Evolutionary conservation across 2,797 vertebrate species (phyloP).

Genomic region (Notolabrus celidotus): DNA sequence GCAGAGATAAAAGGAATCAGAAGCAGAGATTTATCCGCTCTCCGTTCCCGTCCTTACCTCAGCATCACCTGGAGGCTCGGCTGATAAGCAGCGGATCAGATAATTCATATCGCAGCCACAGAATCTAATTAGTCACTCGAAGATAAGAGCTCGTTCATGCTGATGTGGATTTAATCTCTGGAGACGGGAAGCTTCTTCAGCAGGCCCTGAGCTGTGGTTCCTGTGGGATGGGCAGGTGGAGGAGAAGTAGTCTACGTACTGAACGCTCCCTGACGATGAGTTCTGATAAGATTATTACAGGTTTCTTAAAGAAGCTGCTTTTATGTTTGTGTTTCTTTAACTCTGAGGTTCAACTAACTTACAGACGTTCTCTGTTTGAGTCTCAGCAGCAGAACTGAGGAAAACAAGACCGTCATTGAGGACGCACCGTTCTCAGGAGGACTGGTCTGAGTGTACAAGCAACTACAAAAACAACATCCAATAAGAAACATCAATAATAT

Average conservation of each 20-base stretch:
- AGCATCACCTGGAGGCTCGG: conserved; percentile 42
- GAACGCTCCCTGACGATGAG: no score
- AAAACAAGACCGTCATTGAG: no score
- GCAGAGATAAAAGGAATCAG: conserved; percentile 17
- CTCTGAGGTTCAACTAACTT: no score
- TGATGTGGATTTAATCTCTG: conserved; percentile 39
- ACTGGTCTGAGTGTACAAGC: no score
- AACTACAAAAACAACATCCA: no score
- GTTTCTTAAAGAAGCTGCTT: no score
- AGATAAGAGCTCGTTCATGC: conserved; percentile 41
- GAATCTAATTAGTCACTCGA: conserved; percentile 54
- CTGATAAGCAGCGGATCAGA: conserved; percentile 48
- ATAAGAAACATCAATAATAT: no score
- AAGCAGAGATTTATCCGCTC: conserved; percentile 4
- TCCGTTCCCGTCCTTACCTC: conserved; percentile 3
- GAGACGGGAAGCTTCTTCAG: conserved; percentile 24
- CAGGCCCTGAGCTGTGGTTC: background rate
- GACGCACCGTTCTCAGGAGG: no score
- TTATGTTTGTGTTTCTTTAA: no score
- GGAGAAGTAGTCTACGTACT: background rate
- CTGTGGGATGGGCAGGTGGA: background rate
- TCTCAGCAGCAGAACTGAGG: no score
- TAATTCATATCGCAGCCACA: conserved; percentile 40
- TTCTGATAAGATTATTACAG: no score
- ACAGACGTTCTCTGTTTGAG: no score